Conservation (phyloP, 92 coral and sea anemone genomes). For the Heliopora coerulea region DNA sequence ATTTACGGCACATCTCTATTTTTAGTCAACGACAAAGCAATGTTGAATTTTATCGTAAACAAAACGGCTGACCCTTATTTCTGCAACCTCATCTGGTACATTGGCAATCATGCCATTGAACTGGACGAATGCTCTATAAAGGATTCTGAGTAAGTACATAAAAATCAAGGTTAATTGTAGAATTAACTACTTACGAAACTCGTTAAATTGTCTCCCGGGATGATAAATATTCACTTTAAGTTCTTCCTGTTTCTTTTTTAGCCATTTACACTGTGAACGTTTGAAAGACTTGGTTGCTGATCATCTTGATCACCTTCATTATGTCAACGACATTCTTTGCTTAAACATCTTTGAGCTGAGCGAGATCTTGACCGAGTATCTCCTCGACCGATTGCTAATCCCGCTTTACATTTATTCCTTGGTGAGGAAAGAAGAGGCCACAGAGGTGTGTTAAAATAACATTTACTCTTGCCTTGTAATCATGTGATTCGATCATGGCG, state of each 20-base stretch:
- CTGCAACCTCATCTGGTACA: constrained; percentile 96
- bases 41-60: constrained; percentile 90
- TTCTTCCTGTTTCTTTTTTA: constrained; percentile 40
- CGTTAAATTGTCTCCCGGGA: too few species aligned
- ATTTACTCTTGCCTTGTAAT: constrained; percentile 35
- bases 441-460: neutral
- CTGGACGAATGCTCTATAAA: constrained; percentile 76
- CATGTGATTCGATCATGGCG: neutral
- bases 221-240: too few species aligned
- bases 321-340: constrained; percentile 79
- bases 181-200: too few species aligned
- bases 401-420: constrained; percentile 90
- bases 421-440: constrained; percentile 44
- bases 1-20: neutral
- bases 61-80: constrained; percentile 98
- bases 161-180: too few species aligned
- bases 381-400: constrained; percentile 79
- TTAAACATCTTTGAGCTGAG: constrained; percentile 84
- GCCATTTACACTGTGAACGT: constrained; percentile 89
- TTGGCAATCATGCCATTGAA: constrained; percentile 99
- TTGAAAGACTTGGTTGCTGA: constrained; percentile 94
- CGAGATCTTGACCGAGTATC: constrained; percentile 77
- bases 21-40: constrained; percentile 87
- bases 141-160: constrained; percentile 90
- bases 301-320: constrained; percentile 92